A percentile compares a stretch with the other conserved stretches of the same genome.
Conservation (phyloP, 2,888 invertebrate species). For the Physocephala rufipes region DNA sequence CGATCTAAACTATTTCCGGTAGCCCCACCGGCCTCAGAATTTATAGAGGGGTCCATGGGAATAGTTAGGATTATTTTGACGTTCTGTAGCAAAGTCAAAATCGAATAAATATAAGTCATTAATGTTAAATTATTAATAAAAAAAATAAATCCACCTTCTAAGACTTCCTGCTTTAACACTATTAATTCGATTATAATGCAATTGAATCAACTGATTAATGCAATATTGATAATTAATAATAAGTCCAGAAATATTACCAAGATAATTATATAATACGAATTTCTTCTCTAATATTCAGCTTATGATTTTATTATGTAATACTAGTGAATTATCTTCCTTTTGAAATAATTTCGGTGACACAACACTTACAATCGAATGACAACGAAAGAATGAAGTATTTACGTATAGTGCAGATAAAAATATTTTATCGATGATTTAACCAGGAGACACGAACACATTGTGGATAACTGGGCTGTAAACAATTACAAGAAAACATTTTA, state of each 20-base stretch:
- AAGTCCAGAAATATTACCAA: no score
- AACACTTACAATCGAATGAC: conserved; percentile 30
- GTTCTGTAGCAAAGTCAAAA: neutral
- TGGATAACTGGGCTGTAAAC: conserved; percentile 26
- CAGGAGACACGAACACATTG: conserved; percentile 35
- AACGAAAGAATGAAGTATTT: conserved; percentile 28
- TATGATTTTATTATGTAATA: conserved; percentile 23
- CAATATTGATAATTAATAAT: no score
- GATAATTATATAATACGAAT: no score
- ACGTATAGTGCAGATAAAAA: conserved; percentile 28
- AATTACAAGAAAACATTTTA: conserved; percentile 39
- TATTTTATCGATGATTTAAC: conserved; percentile 46
- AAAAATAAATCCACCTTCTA: neutral
- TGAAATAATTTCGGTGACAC: conserved; percentile 13
- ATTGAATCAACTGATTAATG: no score
- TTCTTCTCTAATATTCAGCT: no score
- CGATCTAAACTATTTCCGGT: conserved; percentile 60
- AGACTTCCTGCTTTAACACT: no score
- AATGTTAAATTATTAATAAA: neutral
- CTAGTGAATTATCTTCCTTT: conserved; percentile 2
- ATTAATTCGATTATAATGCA: no score
- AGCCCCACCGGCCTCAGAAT: conserved; percentile 56
- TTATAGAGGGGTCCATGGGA: conserved; percentile 60
- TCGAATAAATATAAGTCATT: neutral
- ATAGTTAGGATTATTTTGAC: neutral